Evolutionary conservation across 2,797 vertebrate species (phyloP), one percentile per base, ranked within the genome.

Genomic region (Platyrinchus mystaceus): DNA sequence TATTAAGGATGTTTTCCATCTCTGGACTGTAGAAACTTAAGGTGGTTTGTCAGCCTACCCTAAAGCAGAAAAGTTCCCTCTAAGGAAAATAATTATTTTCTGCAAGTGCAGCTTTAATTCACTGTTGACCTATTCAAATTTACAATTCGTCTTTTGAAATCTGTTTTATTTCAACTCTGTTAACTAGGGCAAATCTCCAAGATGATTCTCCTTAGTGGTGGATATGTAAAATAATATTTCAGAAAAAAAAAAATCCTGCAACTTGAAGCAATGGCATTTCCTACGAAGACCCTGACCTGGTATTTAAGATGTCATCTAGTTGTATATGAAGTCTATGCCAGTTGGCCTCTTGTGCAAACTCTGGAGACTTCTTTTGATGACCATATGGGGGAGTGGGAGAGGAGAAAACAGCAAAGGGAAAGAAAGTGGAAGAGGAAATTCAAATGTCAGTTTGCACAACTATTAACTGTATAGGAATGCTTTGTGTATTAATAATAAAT

Each of bases 1-100:
- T 50, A 18, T 90, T 95, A 87, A 93, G 94, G 95, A 81, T 91
- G 94, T 94, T 88, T 96, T 86, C 89, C 62, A 12, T 87, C 69
- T 89, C 84, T 78, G 68, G 34, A 47, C 60, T 71, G 68, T 49
- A 75, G 75, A 78, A 94, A 81, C 37, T 95, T 94, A 95, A 96
- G 89, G 93, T 93, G 69, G 89, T 85, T 94, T 80, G 68, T 93
- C 91, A 70, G 34, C 34, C 47, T 79, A 43, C 28, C 26, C 44
- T 78, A 46, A 91, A 84, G 56, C 75, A 81, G 50, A 66, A 68
- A 86, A 47, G 9, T 62, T 56, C 10, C 7, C 30, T 53, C 68
- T 39, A 37, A 88, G 73, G 22, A 71, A 68, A 87, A 52, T 10
- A 55, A n/a, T 59, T 37, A 4, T 36, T 52, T 89, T 75, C 46